Conservation (phyloP, 2,113 vertebrate genomes). For the Porphyrio hochstetteri region DNA sequence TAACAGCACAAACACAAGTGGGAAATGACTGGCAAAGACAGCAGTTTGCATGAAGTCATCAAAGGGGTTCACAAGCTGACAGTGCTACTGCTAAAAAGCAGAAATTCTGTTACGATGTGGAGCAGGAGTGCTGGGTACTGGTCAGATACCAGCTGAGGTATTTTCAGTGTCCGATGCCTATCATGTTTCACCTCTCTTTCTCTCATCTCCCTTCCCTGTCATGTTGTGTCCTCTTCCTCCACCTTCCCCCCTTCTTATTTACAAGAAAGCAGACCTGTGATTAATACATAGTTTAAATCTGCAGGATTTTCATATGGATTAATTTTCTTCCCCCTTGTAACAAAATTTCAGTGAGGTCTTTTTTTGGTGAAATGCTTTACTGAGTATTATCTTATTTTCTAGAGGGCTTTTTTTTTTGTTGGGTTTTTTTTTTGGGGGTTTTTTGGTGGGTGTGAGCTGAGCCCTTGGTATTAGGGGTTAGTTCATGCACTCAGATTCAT, state of each 20-base stretch:
- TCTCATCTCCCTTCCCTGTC: background rate
- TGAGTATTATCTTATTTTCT: background rate
- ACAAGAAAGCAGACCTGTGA: background rate
- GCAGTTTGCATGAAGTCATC: background rate
- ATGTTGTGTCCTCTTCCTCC: no score
- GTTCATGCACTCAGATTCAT: background rate
- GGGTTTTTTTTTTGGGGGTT: no score
- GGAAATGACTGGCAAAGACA: background rate
- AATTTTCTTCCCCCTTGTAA: background rate
- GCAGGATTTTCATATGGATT: background rate
- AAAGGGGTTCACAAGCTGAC: background rate
- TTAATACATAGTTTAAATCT: background rate
- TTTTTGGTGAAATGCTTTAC: background rate
- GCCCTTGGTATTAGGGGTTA: background rate
- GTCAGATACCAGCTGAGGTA: background rate
- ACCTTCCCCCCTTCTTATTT: rapidly evolving
- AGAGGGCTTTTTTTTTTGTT: no score
- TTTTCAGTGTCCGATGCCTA: background rate
- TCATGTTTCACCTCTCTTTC: background rate
- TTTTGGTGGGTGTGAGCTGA: background rate
- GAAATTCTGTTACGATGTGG: background rate
- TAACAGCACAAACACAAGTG: background rate
- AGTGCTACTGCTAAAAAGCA: background rate
- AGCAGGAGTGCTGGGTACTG: background rate
- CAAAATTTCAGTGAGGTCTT: background rate